These are phyloP conservation scores for Platorchestia sp. DNA, from an alignment of 1,140 invertebrate species.

Conservation along the genomic window DNA sequence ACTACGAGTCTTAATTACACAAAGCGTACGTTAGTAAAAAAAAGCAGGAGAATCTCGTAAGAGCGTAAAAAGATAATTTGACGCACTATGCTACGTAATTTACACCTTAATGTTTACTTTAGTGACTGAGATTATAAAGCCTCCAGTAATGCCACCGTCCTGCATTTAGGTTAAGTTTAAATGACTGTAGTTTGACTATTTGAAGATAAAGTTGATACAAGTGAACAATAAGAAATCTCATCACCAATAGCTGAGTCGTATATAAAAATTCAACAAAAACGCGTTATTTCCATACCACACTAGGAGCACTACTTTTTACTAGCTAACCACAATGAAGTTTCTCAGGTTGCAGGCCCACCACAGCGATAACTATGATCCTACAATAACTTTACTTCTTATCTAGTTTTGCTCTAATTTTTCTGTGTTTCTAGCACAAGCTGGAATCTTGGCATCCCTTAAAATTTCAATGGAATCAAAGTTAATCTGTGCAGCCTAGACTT, in stretches of 20 bases:
- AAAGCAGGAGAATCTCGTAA: background rate
- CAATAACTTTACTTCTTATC: no score
- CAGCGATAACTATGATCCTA: no score
- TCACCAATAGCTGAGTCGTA: background rate
- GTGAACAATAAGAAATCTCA: background rate
- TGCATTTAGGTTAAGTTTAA: background rate
- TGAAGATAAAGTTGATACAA: background rate
- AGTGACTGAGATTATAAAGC: slow-evolving; percentile 35
- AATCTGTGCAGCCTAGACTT: no score
- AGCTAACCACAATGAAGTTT: background rate
- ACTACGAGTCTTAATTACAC: background rate
- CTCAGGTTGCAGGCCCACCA: no score
- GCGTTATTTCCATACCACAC: background rate
- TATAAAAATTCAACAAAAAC: background rate
- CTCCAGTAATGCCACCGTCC: slow-evolving; percentile 13
- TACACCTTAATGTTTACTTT: slow-evolving; percentile 13
- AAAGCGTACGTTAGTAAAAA: background rate
- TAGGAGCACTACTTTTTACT: background rate
- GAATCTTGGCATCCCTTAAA: no score
- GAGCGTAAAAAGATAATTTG: slow-evolving; percentile 27
- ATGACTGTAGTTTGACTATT: background rate
- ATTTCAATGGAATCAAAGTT: no score
- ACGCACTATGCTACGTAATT: slow-evolving; percentile 22
- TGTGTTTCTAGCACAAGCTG: no score
- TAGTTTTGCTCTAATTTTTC: no score